These are phyloP conservation scores for Neogale vison DNA, from an alignment of 2,113 vertebrate species.

Conservation along the genomic window DNA sequence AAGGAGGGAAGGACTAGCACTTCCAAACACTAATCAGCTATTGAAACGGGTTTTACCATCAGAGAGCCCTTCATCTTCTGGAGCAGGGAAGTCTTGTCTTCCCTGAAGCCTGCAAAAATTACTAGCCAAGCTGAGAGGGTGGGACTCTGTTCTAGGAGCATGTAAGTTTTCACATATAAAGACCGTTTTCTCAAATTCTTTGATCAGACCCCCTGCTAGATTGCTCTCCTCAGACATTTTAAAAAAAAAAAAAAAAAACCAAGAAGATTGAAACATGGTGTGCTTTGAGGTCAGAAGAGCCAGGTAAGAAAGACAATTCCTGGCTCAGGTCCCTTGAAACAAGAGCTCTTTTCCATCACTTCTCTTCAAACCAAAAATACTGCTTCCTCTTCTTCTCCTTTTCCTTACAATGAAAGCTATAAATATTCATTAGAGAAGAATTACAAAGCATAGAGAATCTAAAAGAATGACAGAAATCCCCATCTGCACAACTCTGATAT, in stretches of 20 bases:
- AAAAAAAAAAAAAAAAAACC: not conserved
- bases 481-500: not conserved
- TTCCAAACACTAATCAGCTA: not conserved
- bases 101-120: not conserved
- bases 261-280: not conserved
- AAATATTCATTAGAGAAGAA: slow-evolving; percentile 31
- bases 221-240: not conserved
- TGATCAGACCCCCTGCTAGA: slow-evolving; percentile 53
- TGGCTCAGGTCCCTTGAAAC: not conserved
- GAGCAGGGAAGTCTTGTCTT: not conserved
- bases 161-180: not conserved
- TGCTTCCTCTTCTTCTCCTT: not conserved
- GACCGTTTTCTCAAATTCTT: not conserved
- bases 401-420: not conserved
- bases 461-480: not conserved
- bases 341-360: not conserved
- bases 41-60: not conserved
- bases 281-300: not conserved
- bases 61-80: not conserved
- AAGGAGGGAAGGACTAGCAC: not conserved
- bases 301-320: not conserved
- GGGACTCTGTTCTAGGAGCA: not conserved
- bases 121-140: not conserved
- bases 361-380: slow-evolving; percentile 53
- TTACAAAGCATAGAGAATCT: not conserved